Conservation (phyloP, 1,140 invertebrate genomes). For the Nebria ingens region DNA sequence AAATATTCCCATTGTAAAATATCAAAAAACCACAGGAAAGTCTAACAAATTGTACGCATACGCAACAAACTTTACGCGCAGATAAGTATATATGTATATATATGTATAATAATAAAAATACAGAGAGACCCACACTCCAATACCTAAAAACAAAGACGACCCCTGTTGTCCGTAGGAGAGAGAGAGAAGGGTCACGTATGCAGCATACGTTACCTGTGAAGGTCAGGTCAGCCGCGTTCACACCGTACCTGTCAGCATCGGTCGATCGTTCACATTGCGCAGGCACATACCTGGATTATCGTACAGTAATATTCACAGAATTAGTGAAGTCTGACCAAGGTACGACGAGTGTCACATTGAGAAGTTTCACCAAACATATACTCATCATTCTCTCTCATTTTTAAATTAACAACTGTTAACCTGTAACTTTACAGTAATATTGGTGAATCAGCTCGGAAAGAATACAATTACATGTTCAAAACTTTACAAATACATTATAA, state of each 20-base stretch:
- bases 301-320: slow-evolving; percentile 32
- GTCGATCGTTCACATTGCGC: slow-evolving; percentile 11
- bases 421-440: neutral
- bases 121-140: slow-evolving; percentile 26
- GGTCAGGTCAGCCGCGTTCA: slow-evolving; percentile 24
- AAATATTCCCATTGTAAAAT: too few relatives aligned
- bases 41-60: slow-evolving; percentile 16
- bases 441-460: neutral
- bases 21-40: slow-evolving; percentile 11
- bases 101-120: too few relatives aligned
- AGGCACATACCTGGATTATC: slow-evolving; percentile 32
- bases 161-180: slow-evolving; percentile 13
- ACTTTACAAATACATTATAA: too few relatives aligned
- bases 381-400: neutral
- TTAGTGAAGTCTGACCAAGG: slow-evolving; percentile 19
- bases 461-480: neutral
- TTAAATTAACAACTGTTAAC: neutral
- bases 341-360: neutral
- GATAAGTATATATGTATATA: too few relatives aligned
- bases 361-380: slow-evolving; percentile 1
- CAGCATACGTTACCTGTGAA: slow-evolving; percentile 32
- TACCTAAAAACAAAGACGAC: slow-evolving; percentile 31
- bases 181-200: slow-evolving; percentile 12
- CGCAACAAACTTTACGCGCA: slow-evolving; percentile 15
- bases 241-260: slow-evolving; percentile 23